Evolutionary conservation across 2,113 vertebrate genomes (phyloP), one percentile per base, ranked within the genome.

Genomic region (Coptodon rendalli): DNA sequence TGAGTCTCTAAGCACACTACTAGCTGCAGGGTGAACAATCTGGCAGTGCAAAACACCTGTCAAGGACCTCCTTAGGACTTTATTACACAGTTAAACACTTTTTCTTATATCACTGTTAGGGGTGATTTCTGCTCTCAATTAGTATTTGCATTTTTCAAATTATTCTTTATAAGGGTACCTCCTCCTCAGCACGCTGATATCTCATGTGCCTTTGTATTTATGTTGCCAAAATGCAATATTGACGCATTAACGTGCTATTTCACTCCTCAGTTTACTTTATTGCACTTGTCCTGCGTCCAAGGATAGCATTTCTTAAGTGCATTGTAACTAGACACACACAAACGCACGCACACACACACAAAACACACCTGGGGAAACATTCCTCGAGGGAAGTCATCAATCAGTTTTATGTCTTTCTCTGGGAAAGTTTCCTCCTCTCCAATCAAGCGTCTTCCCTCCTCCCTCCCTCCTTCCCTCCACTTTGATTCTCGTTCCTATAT

Each of bases 291-390:
- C 87, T 36, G 85, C 27, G 17, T 95, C 95, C 95, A 97, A 95
- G 91, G 86, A 94, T 90, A 93, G 93, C 94, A 95, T 95, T 93
- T 91, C 91, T 89, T 87, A 91, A 93, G 85, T 56, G 87, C 82
- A 82, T 82, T 80, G 89, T 92, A 93, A 91, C 90, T 88, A 85
- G 66, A 87, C 84, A 45, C 43, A 63, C 90, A 68, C 43, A 78
- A 73, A 56, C 66, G 43, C 79, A 13, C 80, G 45, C 56, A 78
- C 83, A 73, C 68, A 86, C 78, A 93, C 73, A 89, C 63, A 89
- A 79, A 91, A 90, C 95, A 96, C 96, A 97, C 96, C 96, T 97
- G 96, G 96, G 95, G 96, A 96, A 96, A 96, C 95, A 95, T 96
- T 96, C 94, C 96, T 96, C 94, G 63, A 86, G 96, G 95, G 96